A percentile compares a stretch with the other conserved stretches of the same genome.
Evolutionary conservation across 2,797 vertebrate genomes (phyloP).

Genomic region (Gobio occitaniae): DNA sequence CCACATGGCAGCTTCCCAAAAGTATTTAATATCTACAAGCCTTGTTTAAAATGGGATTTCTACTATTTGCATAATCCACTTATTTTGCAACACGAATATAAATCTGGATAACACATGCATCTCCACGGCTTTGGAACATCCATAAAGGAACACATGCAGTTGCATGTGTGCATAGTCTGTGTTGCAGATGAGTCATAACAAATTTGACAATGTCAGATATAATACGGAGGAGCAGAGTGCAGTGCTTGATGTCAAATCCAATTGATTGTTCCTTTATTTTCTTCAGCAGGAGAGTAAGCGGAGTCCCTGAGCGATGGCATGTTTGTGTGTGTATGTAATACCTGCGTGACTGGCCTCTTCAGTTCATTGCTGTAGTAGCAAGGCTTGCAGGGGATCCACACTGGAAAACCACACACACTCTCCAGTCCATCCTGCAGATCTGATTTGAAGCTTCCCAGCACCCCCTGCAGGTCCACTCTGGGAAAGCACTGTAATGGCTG

Average conservation of each 20-base stretch:
- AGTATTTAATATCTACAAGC: not conserved
- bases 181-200: constrained; percentile 25
- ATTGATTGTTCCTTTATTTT: not conserved
- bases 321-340: constrained; percentile 19
- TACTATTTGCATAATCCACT: not conserved
- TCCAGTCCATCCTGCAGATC: constrained; percentile 77
- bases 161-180: not conserved
- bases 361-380: constrained; percentile 75
- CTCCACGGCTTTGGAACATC: not conserved
- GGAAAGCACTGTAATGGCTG: constrained; percentile 84
- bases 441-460: constrained; percentile 79
- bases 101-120: not conserved
- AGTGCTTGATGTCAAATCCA: not conserved
- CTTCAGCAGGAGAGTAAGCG: not conserved
- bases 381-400: constrained; percentile 80
- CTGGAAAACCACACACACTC: constrained; percentile 84
- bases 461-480: constrained; percentile 76
- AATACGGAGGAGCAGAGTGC: constrained; percentile 12
- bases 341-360: constrained; percentile 60
- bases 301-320: not conserved
- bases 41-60: constrained; percentile 1
- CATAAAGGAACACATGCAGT: not conserved
- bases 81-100: not conserved
- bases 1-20: not conserved
- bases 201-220: not conserved